Evolutionary conservation across 2,797 vertebrate species (phyloP), one percentile per base, ranked within the genome.

Genomic region (Botia almorhae): DNA sequence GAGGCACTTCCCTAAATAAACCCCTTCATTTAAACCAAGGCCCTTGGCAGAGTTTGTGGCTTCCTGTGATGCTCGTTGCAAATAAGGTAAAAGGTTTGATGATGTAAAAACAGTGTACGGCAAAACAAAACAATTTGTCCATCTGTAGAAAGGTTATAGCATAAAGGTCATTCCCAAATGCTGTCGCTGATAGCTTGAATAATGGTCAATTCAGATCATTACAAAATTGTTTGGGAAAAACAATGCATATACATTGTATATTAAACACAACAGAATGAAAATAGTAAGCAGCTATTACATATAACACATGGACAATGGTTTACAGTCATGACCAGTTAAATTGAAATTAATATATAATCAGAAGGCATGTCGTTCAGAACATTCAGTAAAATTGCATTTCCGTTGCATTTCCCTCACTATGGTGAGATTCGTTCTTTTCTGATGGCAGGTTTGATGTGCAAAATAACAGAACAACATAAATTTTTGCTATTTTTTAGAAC

Each of bases 1-100:
- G 91, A 94, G 92, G 90, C 92, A 94, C 93, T 94, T 95, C 94
- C 94, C 93, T 94, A 95, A 95, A 95, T 95, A 95, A 94, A 94
- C 93, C 83, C 71, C 67, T 94, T 95, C 92, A 93, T 95, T 95
- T 94, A 92, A 93, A 93, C 92, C 93, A 93, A 95, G 92, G 92
- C 90, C 92, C 89, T 95, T 95, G 93, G 93, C 94, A 93, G 89
- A 81, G 93, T 92, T 93, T 91, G 90, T 83, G 88, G 93, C 94
- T 93, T 92, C 84, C 91, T 89, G 88, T 91, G 88, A 92, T 90
- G 89, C 88, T 87, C 67, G 4, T 46, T 70, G 53, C 50, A 43
- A 50, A 51, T 76, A 63, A 77, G 77, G 72, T 33, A 65, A 64
- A 73, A 50, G 4, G 19, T 60, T 48, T 56, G 23, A 69, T 46